Evolutionary conservation across 2,888 invertebrate genomes (phyloP), one percentile per base, ranked within the genome.

Genomic region (Dynastes maya): DNA sequence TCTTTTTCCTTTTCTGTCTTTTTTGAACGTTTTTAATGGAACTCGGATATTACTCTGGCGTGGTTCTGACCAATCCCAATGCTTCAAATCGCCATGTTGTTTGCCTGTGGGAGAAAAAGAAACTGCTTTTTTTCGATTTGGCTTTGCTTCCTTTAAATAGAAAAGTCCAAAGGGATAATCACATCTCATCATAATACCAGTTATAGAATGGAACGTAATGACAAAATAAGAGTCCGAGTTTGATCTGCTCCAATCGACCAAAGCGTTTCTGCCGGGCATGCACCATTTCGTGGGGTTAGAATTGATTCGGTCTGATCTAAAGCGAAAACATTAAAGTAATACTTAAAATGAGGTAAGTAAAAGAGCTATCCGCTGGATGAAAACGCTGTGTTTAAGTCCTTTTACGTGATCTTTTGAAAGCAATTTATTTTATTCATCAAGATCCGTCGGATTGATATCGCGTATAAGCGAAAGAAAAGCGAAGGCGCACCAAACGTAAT

Each of bases 281-380:
- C 2, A n/a, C 4, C 53, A n/a, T n/a, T 13, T 53, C 53, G 8
- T 5, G 22, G 40, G 1, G 1, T 13, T 4, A 2, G 11, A 45
- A 49, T 49, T 22, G 27, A 22, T 49, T 13, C 29, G 67, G 67
- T 49, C 67, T 5, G 22, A 45, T 85, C 84, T 72, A 84, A 85
- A 84, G 86, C 86, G 86, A 85, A 85, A 83, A 87, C 86, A 87
- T 88, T 88, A 88, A 88, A 87, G 87, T 87, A 88, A 88, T 88
- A 87, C 86, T 87, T 88, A 84, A 85, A 87, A 88, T 87, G 85
- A 88, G 88, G 87, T 89, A 89, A 89, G 89, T 89, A 89, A 89
- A 88, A 89, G 88, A 88, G 40, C 61, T 16, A 68, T 68, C 67
- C 58, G 40, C 88, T 84, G 85, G 84, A 84, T 88, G 88, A 89